A percentile compares a stretch with the other conserved stretches of the same genome.
phyloP scores from a whole-genome alignment of 53 echinoderm and acorn worm genomes.

The Henricia sp. region DNA sequence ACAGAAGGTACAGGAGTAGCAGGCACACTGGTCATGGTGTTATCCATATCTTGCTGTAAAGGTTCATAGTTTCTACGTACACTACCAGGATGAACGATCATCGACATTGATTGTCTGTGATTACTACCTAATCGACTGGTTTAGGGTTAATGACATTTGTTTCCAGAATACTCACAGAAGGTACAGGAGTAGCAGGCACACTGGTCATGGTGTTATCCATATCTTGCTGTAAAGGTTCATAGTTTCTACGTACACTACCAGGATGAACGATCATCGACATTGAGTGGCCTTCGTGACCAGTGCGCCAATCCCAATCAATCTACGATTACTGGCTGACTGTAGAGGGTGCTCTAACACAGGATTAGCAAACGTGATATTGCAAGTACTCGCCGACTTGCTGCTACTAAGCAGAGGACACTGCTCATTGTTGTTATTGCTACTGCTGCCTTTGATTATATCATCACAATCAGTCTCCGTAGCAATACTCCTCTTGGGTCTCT shows the following conservation, averaged over 20 bases:
- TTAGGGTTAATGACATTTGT: no score
- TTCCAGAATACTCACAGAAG: conserved; percentile 61
- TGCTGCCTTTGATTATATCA: conserved; percentile 28
- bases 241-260: conserved; percentile 74
- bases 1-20: conserved; percentile 67
- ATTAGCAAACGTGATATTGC: conserved; percentile 28
- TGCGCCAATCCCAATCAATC: no score
- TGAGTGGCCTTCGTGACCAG: conserved; percentile 59
- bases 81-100: conserved; percentile 86
- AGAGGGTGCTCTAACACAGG: background rate
- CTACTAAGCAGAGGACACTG: conserved; percentile 17
- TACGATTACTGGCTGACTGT: conserved; percentile 46
- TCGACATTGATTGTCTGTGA: no score
- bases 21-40: conserved; percentile 57
- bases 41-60: conserved; percentile 54
- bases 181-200: conserved; percentile 67
- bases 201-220: conserved; percentile 50
- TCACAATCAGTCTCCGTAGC: background rate
- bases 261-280: conserved; percentile 86
- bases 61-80: conserved; percentile 66
- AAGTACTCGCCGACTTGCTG: conserved; percentile 14
- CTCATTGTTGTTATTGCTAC: conserved; percentile 58
- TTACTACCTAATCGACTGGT: no score
- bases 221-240: conserved; percentile 56
- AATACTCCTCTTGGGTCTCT: conserved; percentile 21